These are phyloP conservation scores for Bettongia penicillata DNA, from an alignment of 2,113 vertebrate genomes.

Conservation along the genomic window DNA sequence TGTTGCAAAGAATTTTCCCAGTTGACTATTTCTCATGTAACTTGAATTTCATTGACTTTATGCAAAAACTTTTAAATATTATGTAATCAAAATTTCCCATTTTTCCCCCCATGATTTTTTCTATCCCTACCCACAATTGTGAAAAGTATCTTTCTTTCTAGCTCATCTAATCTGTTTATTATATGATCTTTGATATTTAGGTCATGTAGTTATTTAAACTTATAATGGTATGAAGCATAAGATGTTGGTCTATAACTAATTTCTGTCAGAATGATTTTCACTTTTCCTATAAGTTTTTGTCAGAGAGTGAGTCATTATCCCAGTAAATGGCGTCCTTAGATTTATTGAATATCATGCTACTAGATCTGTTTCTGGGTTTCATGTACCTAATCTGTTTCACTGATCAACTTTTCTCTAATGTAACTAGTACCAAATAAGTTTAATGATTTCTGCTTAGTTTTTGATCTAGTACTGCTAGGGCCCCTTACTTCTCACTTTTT, in stretches of 20 bases:
- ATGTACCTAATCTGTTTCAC: background rate
- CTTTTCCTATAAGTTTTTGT: background rate
- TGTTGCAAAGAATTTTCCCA: background rate
- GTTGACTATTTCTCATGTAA: background rate
- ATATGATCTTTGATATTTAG: background rate
- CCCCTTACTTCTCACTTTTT: background rate
- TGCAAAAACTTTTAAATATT: background rate
- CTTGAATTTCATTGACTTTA: background rate
- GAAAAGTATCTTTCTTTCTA: background rate
- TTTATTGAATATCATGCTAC: background rate
- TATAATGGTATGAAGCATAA: background rate
- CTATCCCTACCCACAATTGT: background rate
- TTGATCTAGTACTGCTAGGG: background rate
- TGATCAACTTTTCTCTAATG: background rate
- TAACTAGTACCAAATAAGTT: background rate
- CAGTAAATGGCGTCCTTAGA: background rate
- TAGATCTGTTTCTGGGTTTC: background rate
- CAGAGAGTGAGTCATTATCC: background rate
- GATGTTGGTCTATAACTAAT: background rate
- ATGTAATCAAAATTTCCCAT: background rate
- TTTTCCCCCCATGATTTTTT: background rate
- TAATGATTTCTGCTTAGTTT: background rate
- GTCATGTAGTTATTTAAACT: background rate
- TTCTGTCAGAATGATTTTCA: background rate
- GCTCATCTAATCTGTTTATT: background rate